A percentile compares a stretch with the other conserved stretches of the same genome.
These are phyloP conservation scores for Nomada ferruginata DNA, from an alignment of 2,888 invertebrate genomes.

Conservation along the genomic window DNA sequence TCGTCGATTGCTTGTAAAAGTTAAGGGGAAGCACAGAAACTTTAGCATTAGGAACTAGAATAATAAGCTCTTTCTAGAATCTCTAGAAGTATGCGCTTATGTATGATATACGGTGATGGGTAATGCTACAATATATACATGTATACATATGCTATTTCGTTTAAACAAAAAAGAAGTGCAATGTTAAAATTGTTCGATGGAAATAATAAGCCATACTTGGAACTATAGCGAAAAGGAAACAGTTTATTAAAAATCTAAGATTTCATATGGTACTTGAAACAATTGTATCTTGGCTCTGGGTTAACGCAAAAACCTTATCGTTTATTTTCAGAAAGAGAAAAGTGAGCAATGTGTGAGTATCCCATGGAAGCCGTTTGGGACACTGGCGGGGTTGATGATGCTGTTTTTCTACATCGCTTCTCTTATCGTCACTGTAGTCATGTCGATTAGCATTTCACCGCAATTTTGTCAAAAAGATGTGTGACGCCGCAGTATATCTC, in stretches of 20 bases:
- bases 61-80: conserved; percentile 39
- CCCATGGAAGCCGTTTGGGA: conserved; percentile 74
- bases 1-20: conserved; percentile 13
- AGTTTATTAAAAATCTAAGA: conserved; percentile 5
- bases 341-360: conserved; percentile 86
- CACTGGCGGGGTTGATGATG: conserved; percentile 73
- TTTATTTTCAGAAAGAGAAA: conserved; percentile 84
- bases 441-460: conserved; percentile 71
- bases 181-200: neutral
- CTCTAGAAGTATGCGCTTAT: neutral
- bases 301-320: conserved; percentile 75
- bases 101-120: conserved; percentile 51
- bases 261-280: conserved; percentile 55
- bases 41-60: conserved; percentile 25
- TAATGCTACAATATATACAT: conserved; percentile 1
- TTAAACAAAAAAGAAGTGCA: neutral
- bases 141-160: neutral
- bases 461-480: conserved; percentile 48
- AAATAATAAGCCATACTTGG: neutral
- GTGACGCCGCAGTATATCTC: conserved; percentile 39
- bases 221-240: conserved; percentile 4
- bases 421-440: conserved; percentile 73
- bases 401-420: conserved; percentile 79
- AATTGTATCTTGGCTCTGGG: conserved; percentile 44
- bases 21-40: neutral